A percentile compares a stretch with the other conserved stretches of the same genome.
phyloP scores from a whole-genome alignment of 2,113 vertebrate species.

The Andinoacara biseriatus region DNA sequence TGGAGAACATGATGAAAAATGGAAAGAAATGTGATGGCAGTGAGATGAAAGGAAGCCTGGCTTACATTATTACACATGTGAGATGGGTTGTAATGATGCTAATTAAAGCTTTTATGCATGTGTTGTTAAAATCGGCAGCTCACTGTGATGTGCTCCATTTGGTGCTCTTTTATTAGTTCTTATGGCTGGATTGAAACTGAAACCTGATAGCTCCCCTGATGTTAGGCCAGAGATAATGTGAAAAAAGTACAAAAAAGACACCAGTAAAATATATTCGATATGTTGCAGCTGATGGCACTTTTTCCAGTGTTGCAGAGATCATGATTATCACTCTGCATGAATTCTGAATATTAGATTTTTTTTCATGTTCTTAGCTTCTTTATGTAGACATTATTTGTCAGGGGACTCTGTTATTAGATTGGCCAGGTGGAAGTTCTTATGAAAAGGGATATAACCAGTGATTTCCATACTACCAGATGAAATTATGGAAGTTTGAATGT shows the following conservation, averaged over 20 bases:
- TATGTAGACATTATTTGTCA: constrained; percentile 47
- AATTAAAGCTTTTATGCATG: constrained; percentile 57
- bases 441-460: constrained; percentile 30
- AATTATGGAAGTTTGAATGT: constrained; percentile 52
- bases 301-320: constrained; percentile 9
- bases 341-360: constrained; percentile 27
- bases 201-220: constrained; percentile 31
- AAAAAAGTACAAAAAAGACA: constrained; percentile 26
- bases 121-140: constrained; percentile 48
- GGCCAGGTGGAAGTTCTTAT: constrained; percentile 39
- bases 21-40: constrained; percentile 2
- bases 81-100: constrained; percentile 47
- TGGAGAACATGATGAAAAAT: constrained; percentile 22
- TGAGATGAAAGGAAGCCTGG: constrained; percentile 33
- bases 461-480: constrained; percentile 33
- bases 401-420: constrained; percentile 52
- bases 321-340: constrained; percentile 26
- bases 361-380: constrained; percentile 8
- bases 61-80: constrained; percentile 14
- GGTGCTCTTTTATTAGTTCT: constrained; percentile 21
- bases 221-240: neutral
- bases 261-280: constrained; percentile 31
- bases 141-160: constrained; percentile 30
- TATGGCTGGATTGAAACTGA: constrained; percentile 25
- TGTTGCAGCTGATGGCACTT: constrained; percentile 3